Conservation (phyloP, 2,113 vertebrate species). For the Rattus norvegicus region GRCr8 NC_086026.1:38532501-38533000, state of each 20-base stretch:
- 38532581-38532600: background rate
- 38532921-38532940: background rate
- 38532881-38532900: background rate
- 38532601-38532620: background rate
- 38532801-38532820: background rate
- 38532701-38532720: background rate
- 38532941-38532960: background rate
- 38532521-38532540: background rate
- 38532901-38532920: background rate
- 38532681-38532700: background rate
- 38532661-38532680: background rate
- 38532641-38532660: background rate
- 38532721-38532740: background rate
- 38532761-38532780: background rate
- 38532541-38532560: background rate
- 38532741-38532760: background rate
- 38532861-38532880: background rate
- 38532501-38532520: background rate
- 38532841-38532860: background rate
- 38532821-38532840: background rate
- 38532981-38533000: background rate
- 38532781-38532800: background rate
- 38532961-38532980: background rate
- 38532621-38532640: background rate
- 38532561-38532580: background rate